A percentile compares a stretch with the other conserved stretches of the same genome.
These are phyloP conservation scores for Nomada fucata DNA, from an alignment of 2,888 invertebrate species.

Conservation along the genomic window DNA sequence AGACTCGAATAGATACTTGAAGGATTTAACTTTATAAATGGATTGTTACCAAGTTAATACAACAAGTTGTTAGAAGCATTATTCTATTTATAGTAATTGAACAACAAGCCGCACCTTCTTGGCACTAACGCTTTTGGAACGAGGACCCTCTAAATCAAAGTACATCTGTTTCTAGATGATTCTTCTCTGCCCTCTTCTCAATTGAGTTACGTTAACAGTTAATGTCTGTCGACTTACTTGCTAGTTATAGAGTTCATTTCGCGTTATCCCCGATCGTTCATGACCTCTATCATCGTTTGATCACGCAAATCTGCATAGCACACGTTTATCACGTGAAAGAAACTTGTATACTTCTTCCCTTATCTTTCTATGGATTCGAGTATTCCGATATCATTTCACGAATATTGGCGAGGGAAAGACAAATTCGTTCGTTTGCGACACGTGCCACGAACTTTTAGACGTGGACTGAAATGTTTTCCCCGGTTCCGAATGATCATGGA, in stretches of 20 bases:
- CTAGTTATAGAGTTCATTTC: slow-evolving; percentile 31
- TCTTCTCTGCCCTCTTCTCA: slow-evolving; percentile 46
- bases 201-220: slow-evolving; percentile 54
- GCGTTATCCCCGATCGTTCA: slow-evolving; percentile 46
- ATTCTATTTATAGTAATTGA: slow-evolving; percentile 50
- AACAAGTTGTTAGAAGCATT: slow-evolving; percentile 29
- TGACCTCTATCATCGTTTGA: slow-evolving; percentile 63
- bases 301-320: slow-evolving; percentile 38
- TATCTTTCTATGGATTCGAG: slow-evolving; percentile 41
- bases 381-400: slow-evolving; percentile 23
- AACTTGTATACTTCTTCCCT: slow-evolving; percentile 41
- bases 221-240: slow-evolving; percentile 1
- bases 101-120: slow-evolving; percentile 38
- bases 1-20: slow-evolving; percentile 11
- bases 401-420: slow-evolving; percentile 12
- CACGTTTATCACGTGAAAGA: slow-evolving; percentile 58
- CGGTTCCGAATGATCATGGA: neutral
- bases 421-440: slow-evolving; percentile 26
- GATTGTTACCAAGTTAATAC: neutral
- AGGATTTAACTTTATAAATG: slow-evolving; percentile 13
- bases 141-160: slow-evolving; percentile 18
- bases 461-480: neutral
- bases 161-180: slow-evolving; percentile 47
- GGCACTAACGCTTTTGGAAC: slow-evolving; percentile 40
- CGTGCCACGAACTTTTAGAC: neutral